Evolutionary conservation across 1,140 invertebrate genomes (phyloP), one percentile per base, ranked within the genome.

Genomic region (Hestina assimilis): DNA sequence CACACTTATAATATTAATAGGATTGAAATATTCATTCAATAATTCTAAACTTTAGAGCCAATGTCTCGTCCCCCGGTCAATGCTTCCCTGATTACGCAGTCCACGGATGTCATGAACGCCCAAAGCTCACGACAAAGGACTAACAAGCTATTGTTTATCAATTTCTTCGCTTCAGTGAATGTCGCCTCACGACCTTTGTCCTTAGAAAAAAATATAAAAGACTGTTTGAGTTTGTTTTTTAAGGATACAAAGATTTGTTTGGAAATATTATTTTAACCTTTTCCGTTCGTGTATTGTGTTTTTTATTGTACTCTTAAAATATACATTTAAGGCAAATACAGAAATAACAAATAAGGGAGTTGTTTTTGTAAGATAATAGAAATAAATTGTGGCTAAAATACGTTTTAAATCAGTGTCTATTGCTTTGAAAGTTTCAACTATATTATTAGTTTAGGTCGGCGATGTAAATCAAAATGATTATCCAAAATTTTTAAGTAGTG

Each of bases 101-200:
- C 73, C 82, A 59, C 69, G 56, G 80, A 86, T 81, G 79, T 82
- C 80, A 78, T 72, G 68, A 69, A 55, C 63, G 54, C 63, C 66
- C 69, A 67, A 63, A 75, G 69, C 66, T 73, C 75, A 75, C 74
- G 75, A 82, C 76, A 82, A 79, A 75, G 66, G 72, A 55, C 70
- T 79, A 81, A 83, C 78, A 83, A 81, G 68, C 69, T 51, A 86
- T 83, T 86, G 80, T 86, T 69, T 79, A 70, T 67, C 67, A 72
- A 68, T 58, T 61, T 63, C 56, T 45, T 33, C 61, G 59, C 65
- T 47, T 63, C 57, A 66, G 60, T 70, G 62, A 53, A 59, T 48
- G 42, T 51, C 54, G 14, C 52, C 53, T 35, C 54, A 58, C 59
- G 51, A 53, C 56, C 51, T 55, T 59, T 59, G 46, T 43, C 35